Evolutionary conservation across 2,797 vertebrate genomes (phyloP).

Genomic region (Anguilla megastoma): DNA sequence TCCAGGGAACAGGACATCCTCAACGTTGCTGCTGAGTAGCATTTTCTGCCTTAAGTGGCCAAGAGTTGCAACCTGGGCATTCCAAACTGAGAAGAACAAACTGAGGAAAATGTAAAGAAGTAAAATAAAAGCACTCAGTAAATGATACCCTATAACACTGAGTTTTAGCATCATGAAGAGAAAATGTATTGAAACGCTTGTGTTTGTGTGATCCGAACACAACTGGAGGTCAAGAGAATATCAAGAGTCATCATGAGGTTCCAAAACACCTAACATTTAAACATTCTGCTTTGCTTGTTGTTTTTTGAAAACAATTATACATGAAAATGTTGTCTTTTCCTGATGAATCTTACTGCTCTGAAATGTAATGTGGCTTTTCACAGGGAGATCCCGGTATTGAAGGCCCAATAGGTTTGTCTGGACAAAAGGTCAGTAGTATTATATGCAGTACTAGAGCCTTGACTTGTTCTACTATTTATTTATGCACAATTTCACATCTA

Average conservation of each 20-base stretch:
- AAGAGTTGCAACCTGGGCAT: no score
- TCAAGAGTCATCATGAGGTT: background rate
- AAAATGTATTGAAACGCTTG: no score
- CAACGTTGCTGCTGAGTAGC: no score
- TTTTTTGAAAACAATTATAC: background rate
- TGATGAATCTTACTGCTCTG: background rate
- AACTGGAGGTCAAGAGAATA: background rate
- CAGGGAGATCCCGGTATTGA: constrained; percentile 51
- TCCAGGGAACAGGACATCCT: background rate
- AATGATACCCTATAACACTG: no score
- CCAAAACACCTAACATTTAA: background rate
- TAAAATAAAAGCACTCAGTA: no score
- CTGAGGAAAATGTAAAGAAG: no score
- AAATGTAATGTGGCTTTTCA: background rate
- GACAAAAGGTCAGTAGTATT: constrained; percentile 40
- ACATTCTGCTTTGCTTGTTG: background rate
- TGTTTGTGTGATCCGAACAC: background rate
- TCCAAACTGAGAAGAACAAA: no score
- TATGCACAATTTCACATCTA: background rate
- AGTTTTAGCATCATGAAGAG: no score
- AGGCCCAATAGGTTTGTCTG: constrained; percentile 46
- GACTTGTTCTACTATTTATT: background rate
- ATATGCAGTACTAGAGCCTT: background rate
- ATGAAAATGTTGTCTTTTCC: background rate
- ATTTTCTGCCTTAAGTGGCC: no score